Evolutionary conservation across 1,140 invertebrate genomes (phyloP), one percentile per base, ranked within the genome.

Genomic region (Penaeus japonicus): DNA sequence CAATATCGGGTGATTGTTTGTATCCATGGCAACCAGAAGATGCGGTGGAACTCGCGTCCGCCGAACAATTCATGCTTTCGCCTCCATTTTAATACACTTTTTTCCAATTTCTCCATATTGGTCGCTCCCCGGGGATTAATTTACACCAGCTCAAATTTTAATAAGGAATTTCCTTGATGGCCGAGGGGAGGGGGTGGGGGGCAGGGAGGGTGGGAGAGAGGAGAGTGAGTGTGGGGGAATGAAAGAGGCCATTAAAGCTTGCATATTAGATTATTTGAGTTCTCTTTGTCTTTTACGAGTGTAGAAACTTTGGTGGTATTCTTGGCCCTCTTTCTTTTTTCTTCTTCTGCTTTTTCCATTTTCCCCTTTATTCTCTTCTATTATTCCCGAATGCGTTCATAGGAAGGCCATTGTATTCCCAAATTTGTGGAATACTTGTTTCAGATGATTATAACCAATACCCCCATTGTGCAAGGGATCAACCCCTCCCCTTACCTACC

Each of bases 131-230:
- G 39, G 35, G 84, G 84, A 85, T 85, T 85, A 85, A 85, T 85
- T 85, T 85, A 30, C 84, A 62, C 84, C 73, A 59, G 84, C 75
- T 85, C 73, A 85, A 78, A 85, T 78, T 85, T 85, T 85, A 85
- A 85, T 85, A 85, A 85, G 84, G 55, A 85, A 78, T 85, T 78
- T 78, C 84, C 55, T 53, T 85, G 75, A 85, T 85, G 84, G 84
- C 53, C 22, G 30, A 22, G 54, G 59, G 47, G 70, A 78, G 47
- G 4, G 62, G n/a, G n/a, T 65, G 27, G 27, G n/a, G 2, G 62
- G n/a, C 7, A 24, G 62, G 39, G 39, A 39, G 39, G 39, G 39
- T 7, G 39, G 39, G 47, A 47, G 47, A 15, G 47, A 47, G 47
- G 47, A 15, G 47, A 15, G 47, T 47, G 47, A 47, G 47, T 7